These are phyloP conservation scores for Pantherophis guttatus DNA, from an alignment of 2,113 vertebrate genomes.

Conservation along the genomic window DNA sequence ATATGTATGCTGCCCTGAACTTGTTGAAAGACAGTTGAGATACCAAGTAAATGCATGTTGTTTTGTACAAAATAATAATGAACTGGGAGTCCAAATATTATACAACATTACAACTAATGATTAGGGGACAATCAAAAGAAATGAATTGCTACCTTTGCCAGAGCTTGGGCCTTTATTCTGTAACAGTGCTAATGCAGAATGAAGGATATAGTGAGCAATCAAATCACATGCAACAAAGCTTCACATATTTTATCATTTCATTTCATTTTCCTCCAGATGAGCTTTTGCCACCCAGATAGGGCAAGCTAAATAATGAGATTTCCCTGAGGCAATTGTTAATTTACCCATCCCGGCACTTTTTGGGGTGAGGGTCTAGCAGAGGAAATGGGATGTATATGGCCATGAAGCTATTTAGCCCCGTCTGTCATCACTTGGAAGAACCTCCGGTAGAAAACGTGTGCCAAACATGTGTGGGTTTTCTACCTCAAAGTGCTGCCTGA, in stretches of 20 bases:
- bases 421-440: constrained; percentile 31
- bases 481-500: constrained; percentile 23
- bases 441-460: constrained; percentile 24
- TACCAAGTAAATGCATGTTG: not conserved
- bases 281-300: constrained; percentile 11
- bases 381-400: not conserved
- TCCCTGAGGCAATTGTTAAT: constrained; percentile 7
- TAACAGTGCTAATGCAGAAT: not conserved
- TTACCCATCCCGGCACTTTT: constrained; percentile 10
- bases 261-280: not conserved
- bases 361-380: not conserved
- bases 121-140: not conserved
- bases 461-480: constrained; percentile 36
- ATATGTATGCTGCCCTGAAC: not conserved
- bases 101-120: not conserved
- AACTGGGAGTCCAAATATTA: not conserved
- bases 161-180: not conserved
- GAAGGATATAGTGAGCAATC: not conserved
- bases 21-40: not conserved
- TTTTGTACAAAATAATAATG: not conserved
- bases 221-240: not conserved
- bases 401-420: constrained; percentile 15
- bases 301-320: not conserved
- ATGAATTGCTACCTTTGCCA: not conserved
- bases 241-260: not conserved